phyloP scores from a whole-genome alignment of 1,140 invertebrate species.

The Eufriesea mexicana region DNA sequence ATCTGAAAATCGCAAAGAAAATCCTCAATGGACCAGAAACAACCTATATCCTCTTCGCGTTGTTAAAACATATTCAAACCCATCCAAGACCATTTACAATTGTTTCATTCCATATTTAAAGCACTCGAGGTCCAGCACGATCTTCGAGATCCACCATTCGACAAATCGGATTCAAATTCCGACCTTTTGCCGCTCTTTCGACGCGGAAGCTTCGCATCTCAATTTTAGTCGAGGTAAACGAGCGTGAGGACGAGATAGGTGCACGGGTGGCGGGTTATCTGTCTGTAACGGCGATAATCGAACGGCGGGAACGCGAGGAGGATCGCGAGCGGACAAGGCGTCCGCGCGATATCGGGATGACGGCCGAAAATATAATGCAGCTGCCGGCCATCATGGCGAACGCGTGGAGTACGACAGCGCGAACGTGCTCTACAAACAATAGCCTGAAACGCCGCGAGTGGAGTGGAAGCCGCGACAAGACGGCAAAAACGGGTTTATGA shows the following conservation, averaged over 20 bases:
- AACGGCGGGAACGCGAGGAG: neutral
- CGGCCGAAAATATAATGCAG: constrained; percentile 50
- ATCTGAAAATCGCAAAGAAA: no score
- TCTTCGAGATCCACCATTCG: no score
- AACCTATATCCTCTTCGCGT: no score
- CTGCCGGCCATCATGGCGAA: constrained; percentile 14
- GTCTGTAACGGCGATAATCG: neutral
- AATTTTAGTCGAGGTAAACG: neutral
- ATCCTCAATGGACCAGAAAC: no score
- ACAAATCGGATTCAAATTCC: no score
- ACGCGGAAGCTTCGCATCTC: neutral
- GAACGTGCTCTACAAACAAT: constrained; percentile 26
- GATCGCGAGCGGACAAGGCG: constrained; percentile 4
- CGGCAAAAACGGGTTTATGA: constrained; percentile 39
- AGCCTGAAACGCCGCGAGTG: neutral
- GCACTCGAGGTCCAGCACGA: no score
- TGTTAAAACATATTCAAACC: no score
- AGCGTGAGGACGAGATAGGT: no score
- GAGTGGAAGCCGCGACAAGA: constrained; percentile 24
- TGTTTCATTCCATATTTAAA: no score
- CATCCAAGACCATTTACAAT: no score
- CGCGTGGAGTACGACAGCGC: constrained; percentile 7
- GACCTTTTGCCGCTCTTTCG: no score
- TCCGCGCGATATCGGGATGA: constrained; percentile 37
- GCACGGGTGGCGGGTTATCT: neutral